A percentile compares a stretch with the other conserved stretches of the same genome.
These are phyloP conservation scores for Drosophila kepulauana DNA, from an alignment of 1,140 invertebrate species.

Conservation along the genomic window DNA sequence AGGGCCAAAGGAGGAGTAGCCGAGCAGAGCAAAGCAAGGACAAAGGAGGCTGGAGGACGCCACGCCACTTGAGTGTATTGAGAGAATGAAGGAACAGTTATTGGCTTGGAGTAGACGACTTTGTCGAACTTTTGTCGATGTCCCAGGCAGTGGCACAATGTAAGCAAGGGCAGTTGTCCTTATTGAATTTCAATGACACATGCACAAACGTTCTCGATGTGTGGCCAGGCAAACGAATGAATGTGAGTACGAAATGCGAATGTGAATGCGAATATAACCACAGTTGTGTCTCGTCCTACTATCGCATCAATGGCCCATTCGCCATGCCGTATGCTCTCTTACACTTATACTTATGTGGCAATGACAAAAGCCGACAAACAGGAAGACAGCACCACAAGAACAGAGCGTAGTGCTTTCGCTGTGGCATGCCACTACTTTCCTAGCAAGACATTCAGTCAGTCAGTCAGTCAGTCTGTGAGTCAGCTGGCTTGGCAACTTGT, in stretches of 20 bases:
- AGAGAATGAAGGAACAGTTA: slow-evolving; percentile 68
- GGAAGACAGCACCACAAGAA: slow-evolving; percentile 6
- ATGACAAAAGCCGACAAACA: slow-evolving; percentile 63
- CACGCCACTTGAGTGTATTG: slow-evolving; percentile 34
- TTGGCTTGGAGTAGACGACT: slow-evolving; percentile 67
- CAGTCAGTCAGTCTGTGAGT: neutral
- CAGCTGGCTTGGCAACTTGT: slow-evolving; percentile 67
- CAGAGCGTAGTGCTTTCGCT: slow-evolving; percentile 16
- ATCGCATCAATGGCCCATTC: slow-evolving; percentile 22
- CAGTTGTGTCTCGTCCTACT: slow-evolving; percentile 23
- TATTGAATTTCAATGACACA: slow-evolving; percentile 81
- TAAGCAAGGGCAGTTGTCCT: slow-evolving; percentile 63
- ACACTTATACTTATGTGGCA: slow-evolving; percentile 56
- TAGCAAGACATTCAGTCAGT: slow-evolving; percentile 30
- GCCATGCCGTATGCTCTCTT: slow-evolving; percentile 32
- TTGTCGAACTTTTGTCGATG: slow-evolving; percentile 18
- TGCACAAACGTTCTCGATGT: slow-evolving; percentile 19
- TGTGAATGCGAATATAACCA: slow-evolving; percentile 7
- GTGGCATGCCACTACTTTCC: slow-evolving; percentile 39
- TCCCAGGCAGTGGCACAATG: slow-evolving; percentile 25
- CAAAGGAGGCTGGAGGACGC: neutral
- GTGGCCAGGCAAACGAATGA: slow-evolving; percentile 11
- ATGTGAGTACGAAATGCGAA: neutral
- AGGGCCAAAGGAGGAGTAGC: neutral
- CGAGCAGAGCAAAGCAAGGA: neutral